Percentiles rank a stretch among this genome's conserved stretches.
phyloP scores from a whole-genome alignment of 2,113 vertebrate species.

The Gopherus evgoodei region DNA sequence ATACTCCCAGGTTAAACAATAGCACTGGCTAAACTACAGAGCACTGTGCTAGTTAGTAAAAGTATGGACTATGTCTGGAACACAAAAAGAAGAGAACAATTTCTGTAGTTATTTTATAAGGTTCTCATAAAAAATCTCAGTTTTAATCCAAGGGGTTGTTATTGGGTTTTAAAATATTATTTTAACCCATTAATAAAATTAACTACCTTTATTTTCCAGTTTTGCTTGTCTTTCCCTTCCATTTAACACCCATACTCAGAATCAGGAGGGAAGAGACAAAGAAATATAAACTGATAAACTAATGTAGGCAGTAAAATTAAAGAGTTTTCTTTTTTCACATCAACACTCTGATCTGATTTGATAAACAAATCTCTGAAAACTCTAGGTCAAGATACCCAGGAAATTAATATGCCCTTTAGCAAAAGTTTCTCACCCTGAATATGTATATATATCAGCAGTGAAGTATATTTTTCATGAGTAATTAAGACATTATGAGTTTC shows the following conservation, averaged over 20 bases:
- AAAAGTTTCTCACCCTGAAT: constrained; percentile 28
- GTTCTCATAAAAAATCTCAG: neutral
- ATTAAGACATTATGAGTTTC: constrained; percentile 66
- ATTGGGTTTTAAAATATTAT: neutral
- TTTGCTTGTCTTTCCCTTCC: neutral
- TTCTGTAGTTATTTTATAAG: neutral
- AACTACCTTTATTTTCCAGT: neutral
- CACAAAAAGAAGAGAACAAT: neutral
- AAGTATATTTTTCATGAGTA: constrained; percentile 54
- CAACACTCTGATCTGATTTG: neutral
- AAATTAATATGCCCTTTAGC: constrained; percentile 39
- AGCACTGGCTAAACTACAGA: neutral
- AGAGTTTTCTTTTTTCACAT: neutral
- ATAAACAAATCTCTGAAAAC: constrained; percentile 20
- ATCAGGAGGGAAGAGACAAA: neutral
- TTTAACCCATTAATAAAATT: neutral
- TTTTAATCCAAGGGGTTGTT: neutral
- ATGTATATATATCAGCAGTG: constrained; percentile 62
- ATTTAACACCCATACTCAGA: neutral
- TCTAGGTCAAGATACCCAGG: neutral
- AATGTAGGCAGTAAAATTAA: neutral
- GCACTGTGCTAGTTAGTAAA: neutral
- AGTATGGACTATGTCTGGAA: neutral
- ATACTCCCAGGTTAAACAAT: neutral
- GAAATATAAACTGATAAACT: constrained; percentile 9